phyloP scores from a whole-genome alignment of 2,113 vertebrate genomes.

The Cyanoramphus novaezelandiae region DNA sequence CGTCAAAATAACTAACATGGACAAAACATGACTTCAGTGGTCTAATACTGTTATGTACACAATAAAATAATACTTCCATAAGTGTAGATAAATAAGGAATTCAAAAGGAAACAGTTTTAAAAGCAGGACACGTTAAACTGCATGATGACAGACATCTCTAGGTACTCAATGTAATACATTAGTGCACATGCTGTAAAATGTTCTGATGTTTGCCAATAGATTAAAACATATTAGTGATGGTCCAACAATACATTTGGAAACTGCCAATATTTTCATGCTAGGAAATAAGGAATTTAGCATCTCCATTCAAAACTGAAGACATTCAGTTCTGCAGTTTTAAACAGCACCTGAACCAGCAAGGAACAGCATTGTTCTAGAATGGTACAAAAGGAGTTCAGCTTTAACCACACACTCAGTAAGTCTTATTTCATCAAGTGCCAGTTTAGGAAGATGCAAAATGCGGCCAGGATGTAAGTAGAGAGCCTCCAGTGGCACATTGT shows the following conservation, averaged over 20 bases:
- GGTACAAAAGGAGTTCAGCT: conserved; percentile 2
- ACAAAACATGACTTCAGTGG: conserved; percentile 62
- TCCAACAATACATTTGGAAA: not conserved
- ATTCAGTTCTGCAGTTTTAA: not conserved
- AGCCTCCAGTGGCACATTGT: not conserved
- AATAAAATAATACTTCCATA: conserved; percentile 81
- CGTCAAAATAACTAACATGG: conserved; percentile 44
- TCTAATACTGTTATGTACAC: conserved; percentile 86
- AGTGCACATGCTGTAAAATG: not conserved
- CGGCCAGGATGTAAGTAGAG: not conserved
- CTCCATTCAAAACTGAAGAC: not conserved
- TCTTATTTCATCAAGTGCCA: not conserved
- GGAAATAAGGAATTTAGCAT: not conserved
- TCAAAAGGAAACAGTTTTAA: conserved; percentile 55
- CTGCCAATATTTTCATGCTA: not conserved
- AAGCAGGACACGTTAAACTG: conserved; percentile 27
- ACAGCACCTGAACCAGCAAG: not conserved
- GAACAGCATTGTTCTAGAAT: not conserved
- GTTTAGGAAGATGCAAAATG: not conserved
- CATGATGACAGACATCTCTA: not conserved
- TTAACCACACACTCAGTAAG: not conserved
- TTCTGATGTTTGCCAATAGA: not conserved
- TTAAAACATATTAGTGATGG: not conserved
- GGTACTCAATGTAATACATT: not conserved
- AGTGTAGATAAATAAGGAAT: conserved; percentile 70